Conservation (phyloP, 2,113 vertebrate genomes). For the Lichenostomus cassidix region DNA sequence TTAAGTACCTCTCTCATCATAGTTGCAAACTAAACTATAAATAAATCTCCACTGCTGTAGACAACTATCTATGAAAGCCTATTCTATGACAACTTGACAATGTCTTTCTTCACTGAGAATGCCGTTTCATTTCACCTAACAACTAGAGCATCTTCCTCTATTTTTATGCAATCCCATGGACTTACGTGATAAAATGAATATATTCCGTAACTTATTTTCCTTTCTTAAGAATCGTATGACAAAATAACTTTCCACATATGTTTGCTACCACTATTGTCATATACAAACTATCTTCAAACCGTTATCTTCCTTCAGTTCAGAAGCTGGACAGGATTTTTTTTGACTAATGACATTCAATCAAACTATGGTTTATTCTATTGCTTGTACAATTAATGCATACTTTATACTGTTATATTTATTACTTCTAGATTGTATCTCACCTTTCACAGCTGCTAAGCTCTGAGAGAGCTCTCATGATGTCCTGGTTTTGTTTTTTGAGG, state of each 20-base stretch:
- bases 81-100: neutral
- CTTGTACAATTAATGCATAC: neutral
- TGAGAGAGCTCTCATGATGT: neutral
- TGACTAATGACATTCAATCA: neutral
- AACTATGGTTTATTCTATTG: neutral
- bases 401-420: neutral
- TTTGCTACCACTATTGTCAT: neutral
- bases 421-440: neutral
- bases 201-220: neutral
- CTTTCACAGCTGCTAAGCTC: neutral
- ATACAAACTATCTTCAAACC: neutral
- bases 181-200: neutral
- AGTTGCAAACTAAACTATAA: neutral
- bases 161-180: neutral
- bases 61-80: neutral
- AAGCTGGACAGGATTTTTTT: neutral
- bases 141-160: neutral
- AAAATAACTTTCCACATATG: neutral
- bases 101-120: neutral
- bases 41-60: neutral
- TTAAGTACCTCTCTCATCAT: neutral
- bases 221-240: neutral
- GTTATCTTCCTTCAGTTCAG: neutral
- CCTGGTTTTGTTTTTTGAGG: neutral
- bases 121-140: neutral